These are phyloP conservation scores for Aphrophora alni DNA, from an alignment of 2,888 invertebrate genomes.

Conservation along the genomic window DNA sequence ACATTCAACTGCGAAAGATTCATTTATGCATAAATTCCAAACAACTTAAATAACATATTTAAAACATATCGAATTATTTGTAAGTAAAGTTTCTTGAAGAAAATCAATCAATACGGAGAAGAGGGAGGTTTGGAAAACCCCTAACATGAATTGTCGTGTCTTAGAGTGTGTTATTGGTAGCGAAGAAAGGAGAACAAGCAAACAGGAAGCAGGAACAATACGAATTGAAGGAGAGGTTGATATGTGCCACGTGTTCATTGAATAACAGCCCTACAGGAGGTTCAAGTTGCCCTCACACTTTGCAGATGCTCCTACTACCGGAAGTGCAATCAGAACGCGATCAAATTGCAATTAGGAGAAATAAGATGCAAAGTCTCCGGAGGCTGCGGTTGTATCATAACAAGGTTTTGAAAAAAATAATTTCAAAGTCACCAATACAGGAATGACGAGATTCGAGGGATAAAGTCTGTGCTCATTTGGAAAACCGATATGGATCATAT, in stretches of 20 bases:
- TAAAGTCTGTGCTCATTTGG: too few species aligned
- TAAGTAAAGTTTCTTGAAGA: neutral
- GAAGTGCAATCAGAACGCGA: conserved; percentile 12
- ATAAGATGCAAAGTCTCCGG: neutral
- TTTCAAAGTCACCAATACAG: too few species aligned
- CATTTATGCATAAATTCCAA: too few species aligned
- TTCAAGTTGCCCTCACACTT: conserved; percentile 2
- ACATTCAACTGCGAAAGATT: too few species aligned
- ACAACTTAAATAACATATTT: too few species aligned
- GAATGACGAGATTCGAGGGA: too few species aligned
- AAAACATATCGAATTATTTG: too few species aligned
- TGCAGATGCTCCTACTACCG: conserved; percentile 34
- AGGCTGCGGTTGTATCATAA: too few species aligned
- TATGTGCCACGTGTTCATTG: conserved; percentile 34
- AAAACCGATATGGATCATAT: too few species aligned
- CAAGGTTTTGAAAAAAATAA: too few species aligned
- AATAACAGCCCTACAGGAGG: conserved; percentile 22
- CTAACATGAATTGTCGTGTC: neutral
- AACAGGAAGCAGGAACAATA: conserved; percentile 43
- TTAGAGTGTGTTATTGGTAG: conserved; percentile 9
- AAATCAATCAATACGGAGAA: neutral
- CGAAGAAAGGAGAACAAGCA: conserved; percentile 32
- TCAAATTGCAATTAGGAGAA: neutral
- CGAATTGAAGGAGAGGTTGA: conserved; percentile 44
- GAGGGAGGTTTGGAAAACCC: neutral